A percentile compares a stretch with the other conserved stretches of the same genome.
Conservation (phyloP, 1,140 invertebrate genomes). For the Oreohelix idahoensis region DNA sequence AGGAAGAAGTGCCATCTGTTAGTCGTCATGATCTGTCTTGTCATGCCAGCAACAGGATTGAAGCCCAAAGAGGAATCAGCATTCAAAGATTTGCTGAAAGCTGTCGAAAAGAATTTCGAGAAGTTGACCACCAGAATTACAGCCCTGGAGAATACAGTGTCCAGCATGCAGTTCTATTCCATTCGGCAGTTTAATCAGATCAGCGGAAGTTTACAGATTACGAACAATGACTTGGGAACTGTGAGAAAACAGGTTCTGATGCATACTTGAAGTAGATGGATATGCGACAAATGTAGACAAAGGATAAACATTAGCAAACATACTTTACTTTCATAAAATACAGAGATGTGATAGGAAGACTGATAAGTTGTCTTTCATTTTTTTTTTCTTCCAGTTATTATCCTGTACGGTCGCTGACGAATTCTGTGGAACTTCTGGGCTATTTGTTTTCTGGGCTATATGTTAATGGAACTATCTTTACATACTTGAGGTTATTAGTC, state of each 20-base stretch:
- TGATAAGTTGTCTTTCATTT: no score
- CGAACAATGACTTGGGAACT: not conserved
- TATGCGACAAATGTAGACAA: no score
- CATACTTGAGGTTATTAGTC: no score
- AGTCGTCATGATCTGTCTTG: not conserved
- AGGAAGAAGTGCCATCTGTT: not conserved
- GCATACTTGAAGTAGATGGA: not conserved
- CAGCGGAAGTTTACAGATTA: slow-evolving; percentile 34
- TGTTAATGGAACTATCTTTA: no score
- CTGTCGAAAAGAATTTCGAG: slow-evolving; percentile 56
- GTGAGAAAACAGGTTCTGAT: slow-evolving; percentile 26
- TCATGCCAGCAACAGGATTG: not conserved
- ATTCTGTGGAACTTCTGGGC: no score
- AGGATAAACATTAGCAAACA: no score
- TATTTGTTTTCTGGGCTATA: no score
- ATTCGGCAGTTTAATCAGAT: slow-evolving; percentile 51
- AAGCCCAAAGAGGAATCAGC: not conserved
- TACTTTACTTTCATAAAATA: no score
- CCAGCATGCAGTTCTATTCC: slow-evolving; percentile 54
- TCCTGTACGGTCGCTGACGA: no score
- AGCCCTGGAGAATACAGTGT: slow-evolving; percentile 49
- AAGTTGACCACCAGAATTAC: slow-evolving; percentile 51
- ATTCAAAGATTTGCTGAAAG: slow-evolving; percentile 47
- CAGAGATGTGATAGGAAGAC: no score
- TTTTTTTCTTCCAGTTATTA: no score